phyloP scores from a whole-genome alignment of 2,888 invertebrate species.

The Pycnomerus fuliginosus region DNA sequence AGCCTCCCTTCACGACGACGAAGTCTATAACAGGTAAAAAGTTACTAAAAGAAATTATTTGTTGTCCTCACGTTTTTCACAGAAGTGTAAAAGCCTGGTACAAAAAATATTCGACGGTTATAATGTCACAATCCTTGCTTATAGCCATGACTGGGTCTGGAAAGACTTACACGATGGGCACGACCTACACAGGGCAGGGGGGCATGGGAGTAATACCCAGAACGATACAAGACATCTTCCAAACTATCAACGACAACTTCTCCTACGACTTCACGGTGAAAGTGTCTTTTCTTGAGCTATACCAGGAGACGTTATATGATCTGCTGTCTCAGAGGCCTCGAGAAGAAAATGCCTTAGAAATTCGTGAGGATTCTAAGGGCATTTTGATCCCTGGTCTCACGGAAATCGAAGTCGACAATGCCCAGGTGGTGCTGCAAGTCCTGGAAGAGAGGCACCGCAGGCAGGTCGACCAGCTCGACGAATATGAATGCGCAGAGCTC shows the following conservation, averaged over 20 bases:
- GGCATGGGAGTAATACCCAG: constrained; percentile 84
- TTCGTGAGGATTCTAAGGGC: constrained; percentile 70
- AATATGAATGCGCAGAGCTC: constrained; percentile 92
- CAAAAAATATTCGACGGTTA: constrained; percentile 80
- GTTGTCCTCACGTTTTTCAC: no score
- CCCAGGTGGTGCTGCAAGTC: constrained; percentile 67
- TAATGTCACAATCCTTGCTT: constrained; percentile 91
- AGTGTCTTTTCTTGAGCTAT: constrained; percentile 86
- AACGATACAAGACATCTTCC: constrained; percentile 80
- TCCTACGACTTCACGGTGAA: constrained; percentile 63
- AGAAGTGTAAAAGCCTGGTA: constrained; percentile 72
- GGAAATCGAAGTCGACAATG: constrained; percentile 62
- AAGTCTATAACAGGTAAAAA: constrained; percentile 76
- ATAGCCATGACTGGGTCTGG: constrained; percentile 96
- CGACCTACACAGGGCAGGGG: no score
- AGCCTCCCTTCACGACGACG: constrained; percentile 65
- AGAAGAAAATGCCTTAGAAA: constrained; percentile 72
- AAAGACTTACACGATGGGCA: constrained; percentile 92
- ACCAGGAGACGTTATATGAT: constrained; percentile 88
- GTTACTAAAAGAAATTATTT: no score
- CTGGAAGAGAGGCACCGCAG: constrained; percentile 70
- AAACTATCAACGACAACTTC: constrained; percentile 51
- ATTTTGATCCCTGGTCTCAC: constrained; percentile 67
- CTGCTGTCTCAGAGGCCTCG: constrained; percentile 68
- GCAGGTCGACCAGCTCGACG: constrained; percentile 82